Evolutionary conservation across 2,113 vertebrate genomes (phyloP).

Genomic region (Apaloderma vittatum): DNA sequence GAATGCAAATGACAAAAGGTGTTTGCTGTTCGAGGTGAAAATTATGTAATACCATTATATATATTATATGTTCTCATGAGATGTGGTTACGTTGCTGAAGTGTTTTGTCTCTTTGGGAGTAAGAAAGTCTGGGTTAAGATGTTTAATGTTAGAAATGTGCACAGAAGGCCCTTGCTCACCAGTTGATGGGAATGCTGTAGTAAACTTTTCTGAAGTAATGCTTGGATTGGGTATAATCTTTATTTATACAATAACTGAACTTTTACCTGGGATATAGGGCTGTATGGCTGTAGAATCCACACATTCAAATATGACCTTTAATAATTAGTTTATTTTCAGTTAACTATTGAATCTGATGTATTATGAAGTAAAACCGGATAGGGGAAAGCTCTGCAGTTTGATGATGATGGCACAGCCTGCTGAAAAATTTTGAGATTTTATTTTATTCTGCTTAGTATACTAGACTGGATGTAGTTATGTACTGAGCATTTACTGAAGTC

Average conservation of each 20-base stretch:
- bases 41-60: fast-evolving
- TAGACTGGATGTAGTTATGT: not conserved
- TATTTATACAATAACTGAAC: not conserved
- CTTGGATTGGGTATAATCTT: not conserved
- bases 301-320: not conserved
- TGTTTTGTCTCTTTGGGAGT: not conserved
- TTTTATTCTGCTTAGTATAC: not conserved
- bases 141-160: not conserved
- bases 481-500: not conserved
- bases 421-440: not conserved
- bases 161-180: not conserved
- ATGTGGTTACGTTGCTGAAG: not conserved
- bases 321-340: not conserved
- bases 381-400: not conserved
- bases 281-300: not conserved
- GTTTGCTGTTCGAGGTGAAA: not conserved
- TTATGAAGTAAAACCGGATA: not conserved
- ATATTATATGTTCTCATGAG: not conserved
- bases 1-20: not conserved
- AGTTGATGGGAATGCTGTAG: not conserved
- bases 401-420: not conserved
- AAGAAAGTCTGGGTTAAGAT: not conserved
- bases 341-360: not conserved
- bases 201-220: not conserved
- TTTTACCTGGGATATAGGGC: not conserved